These are phyloP conservation scores for Mactromeris polynyma DNA, from an alignment of 2,888 invertebrate species.

Conservation along the genomic window DNA sequence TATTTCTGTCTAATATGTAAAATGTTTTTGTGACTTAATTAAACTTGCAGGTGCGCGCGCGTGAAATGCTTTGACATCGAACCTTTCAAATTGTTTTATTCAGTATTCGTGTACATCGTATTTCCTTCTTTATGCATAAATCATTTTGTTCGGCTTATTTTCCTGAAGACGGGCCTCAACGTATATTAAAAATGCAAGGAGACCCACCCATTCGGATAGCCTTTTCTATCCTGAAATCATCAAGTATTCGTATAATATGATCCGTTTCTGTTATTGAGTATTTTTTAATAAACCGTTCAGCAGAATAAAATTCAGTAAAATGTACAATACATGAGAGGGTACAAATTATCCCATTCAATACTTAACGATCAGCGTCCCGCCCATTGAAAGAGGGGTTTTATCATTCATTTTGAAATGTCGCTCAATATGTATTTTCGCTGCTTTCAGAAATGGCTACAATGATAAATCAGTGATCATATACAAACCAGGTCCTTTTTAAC, in stretches of 20 bases:
- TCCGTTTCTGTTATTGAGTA: conserved; percentile 24
- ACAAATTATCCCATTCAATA: conserved; percentile 26
- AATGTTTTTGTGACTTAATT: no score
- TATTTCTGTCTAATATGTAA: no score
- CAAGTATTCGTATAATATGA: conserved; percentile 9
- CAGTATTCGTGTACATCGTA: no score
- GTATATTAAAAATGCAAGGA: conserved; percentile 5
- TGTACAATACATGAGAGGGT: conserved; percentile 32
- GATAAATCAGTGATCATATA: conserved; percentile 37
- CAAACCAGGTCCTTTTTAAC: conserved; percentile 36
- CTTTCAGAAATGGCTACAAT: conserved; percentile 39
- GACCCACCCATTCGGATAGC: neutral
- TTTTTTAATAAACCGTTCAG: conserved; percentile 48
- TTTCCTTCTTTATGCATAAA: no score
- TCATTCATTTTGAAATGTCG: conserved; percentile 22
- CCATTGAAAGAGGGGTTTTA: conserved; percentile 4
- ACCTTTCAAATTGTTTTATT: no score
- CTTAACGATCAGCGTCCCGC: conserved; percentile 10
- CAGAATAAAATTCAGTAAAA: conserved; percentile 27
- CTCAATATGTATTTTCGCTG: conserved; percentile 28
- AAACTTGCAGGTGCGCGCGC: no score
- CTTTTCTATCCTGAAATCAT: neutral
- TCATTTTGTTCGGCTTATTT: no score
- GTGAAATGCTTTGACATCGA: no score
- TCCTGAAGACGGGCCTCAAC: neutral